A percentile compares a stretch with the other conserved stretches of the same genome.
Conservation (phyloP, 2,113 vertebrate genomes). For the Leucoraja erinaceus region DNA sequence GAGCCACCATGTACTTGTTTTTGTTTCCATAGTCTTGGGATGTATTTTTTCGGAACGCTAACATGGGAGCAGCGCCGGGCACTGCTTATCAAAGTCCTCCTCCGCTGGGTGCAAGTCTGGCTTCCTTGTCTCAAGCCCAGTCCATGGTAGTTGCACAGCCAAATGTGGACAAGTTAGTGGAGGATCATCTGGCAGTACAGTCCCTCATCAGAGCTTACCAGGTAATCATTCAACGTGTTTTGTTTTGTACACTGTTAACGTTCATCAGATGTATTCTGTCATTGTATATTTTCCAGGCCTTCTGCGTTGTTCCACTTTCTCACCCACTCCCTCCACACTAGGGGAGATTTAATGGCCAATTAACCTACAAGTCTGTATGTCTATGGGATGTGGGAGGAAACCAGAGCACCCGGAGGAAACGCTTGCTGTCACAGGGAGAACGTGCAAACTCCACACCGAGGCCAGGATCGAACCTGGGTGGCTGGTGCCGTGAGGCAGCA, state of each 20-base stretch:
- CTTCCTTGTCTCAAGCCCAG: constrained; percentile 52
- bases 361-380: no score
- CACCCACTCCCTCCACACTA: no score
- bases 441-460: no score
- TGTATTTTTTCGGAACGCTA: constrained; percentile 82
- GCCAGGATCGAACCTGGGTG: no score
- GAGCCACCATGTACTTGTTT: no score
- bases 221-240: constrained; percentile 55
- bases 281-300: neutral
- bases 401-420: no score
- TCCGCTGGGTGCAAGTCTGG: constrained; percentile 55
- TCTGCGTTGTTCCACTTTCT: no score
- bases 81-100: constrained; percentile 77
- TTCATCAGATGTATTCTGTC: neutral
- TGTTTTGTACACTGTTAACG: neutral
- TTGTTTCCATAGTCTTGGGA: constrained; percentile 80
- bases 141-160: constrained; percentile 61
- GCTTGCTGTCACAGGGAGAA: no score
- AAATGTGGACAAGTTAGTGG: constrained; percentile 79
- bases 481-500: no score
- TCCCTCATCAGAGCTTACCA: constrained; percentile 90
- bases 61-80: constrained; percentile 76
- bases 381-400: no score
- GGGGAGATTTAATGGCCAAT: no score
- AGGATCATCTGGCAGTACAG: constrained; percentile 86